Evolutionary conservation across 2,797 vertebrate species (phyloP), one percentile per base, ranked within the genome.

Genomic region (Acanthiza pusilla): DNA sequence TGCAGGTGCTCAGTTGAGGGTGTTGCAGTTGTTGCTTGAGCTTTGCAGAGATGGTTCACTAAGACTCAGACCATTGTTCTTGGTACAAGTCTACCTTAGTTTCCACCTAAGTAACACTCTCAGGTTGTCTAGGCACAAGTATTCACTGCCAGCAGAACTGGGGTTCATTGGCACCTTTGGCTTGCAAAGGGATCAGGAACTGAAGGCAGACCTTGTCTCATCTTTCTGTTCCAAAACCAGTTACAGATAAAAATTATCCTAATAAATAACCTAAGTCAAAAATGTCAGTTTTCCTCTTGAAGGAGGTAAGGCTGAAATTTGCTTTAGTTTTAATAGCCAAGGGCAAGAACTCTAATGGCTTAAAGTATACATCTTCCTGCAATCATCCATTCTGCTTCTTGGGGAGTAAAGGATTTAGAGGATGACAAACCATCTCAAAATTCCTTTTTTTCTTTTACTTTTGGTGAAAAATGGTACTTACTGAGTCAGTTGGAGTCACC

Each of bases 371-470:
- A 26, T 50, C 38, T 81, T 67, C 55, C 54, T 90, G 51, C 47
- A 76, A 30, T 47, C 53, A 67, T 81, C 54, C 55, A 76, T 93
- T 71, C 42, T 86, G 48, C 34, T 86, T 91, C 70, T 79, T 88
- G 9, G 53, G 45, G 27, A 5, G 65, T 45, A 94, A 88, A 81
- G 47, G 36, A 79, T 70, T 76, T 86, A 58, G 26, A 88, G 48
- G 19, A 60, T 85, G 63, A 89, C 48, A 89, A 92, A 84, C 45
- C 88, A 65, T 63, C 36, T 63, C 72, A 47, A 70, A 95, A 76
- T n/a, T 91, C 62, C 26, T 58, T 82, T 93, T 93, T 83, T 89
- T 87, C 43, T 89, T 91, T 71, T 83, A 55, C 26, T 95, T 83
- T 10, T 61, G 67, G 42, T 91, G 45, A 85, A 84, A 91, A 94